Evolutionary conservation across 2,797 vertebrate genomes (phyloP), one percentile per base, ranked within the genome.

Genomic region (Ambastaia sidthimunki): DNA sequence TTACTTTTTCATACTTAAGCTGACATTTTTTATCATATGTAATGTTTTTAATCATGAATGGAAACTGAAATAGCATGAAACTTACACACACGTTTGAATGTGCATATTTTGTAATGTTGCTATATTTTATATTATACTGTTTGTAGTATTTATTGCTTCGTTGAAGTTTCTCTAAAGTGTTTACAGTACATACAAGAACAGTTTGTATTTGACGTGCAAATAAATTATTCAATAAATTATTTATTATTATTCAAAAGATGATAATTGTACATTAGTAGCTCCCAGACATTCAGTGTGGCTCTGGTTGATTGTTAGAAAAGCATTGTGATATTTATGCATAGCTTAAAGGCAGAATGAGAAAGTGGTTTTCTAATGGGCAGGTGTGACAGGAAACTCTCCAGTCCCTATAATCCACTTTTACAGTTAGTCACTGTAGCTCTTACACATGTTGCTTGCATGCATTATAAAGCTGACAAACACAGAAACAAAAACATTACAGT

Each of bases 311-410:
- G 78, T 23, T 31, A 44, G 50, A 37, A 31, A 71, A 47, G 23
- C 19, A 15, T 70, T 28, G 16, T 50, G 41, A 75, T 66, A 76
- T 57, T 69, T 73, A 37, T 41, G 73, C 28, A 70, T 7, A 44
- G 60, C 18, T n/a, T n/a, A 48, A 31, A 13, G 70, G 48, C 12
- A 62, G 65, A 63, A 6, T 57, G 54, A 67, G 48, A 72, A 67
- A 52, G 19, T 9, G 7, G 47, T 55, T 74, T 73, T 74, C 16
- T 57, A 48, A 74, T 67, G 62, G 34, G 62, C 62, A 44, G n/a
- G 37, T 68, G 65, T 68, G n/a, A 68, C 65, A 13, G 78, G 70
- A 80, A 80, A 57, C 50, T 31, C 41, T 52, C 68, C 18, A 54
- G 0, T 34, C 31, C 47, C 19, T n/a, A 7, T 41, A 71, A 78